A percentile compares a stretch with the other conserved stretches of the same genome.
These are phyloP conservation scores for Cygnus olor DNA, from an alignment of 2,797 vertebrate genomes.

Conservation along the genomic window DNA sequence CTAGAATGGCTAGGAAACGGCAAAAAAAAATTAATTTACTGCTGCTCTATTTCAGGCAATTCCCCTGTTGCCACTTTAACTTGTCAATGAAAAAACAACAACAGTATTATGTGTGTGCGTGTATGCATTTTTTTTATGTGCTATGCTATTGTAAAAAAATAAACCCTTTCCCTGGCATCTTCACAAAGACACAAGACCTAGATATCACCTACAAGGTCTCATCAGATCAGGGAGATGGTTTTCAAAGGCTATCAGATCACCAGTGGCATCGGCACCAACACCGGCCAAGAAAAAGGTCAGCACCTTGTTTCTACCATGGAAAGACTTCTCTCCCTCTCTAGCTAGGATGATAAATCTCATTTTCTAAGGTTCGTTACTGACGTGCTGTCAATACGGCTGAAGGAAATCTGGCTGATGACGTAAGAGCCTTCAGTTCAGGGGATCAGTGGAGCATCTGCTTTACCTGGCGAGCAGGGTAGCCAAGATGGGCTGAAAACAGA, in stretches of 20 bases:
- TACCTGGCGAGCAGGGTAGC: background rate
- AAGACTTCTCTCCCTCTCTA: background rate
- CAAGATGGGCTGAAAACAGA: background rate
- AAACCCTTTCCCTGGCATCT: background rate
- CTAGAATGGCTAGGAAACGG: background rate
- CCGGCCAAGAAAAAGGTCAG: background rate
- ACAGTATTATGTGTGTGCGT: background rate
- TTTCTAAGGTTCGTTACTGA: background rate
- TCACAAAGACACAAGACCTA: background rate
- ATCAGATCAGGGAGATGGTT: background rate
- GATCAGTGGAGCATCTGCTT: background rate
- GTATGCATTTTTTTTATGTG: background rate
- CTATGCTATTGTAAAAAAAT: background rate
- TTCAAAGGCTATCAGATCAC: background rate
- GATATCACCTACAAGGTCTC: background rate
- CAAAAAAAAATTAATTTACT: background rate
- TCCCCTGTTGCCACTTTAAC: background rate
- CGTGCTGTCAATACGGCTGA: background rate
- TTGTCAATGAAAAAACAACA: background rate
- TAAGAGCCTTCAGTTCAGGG: background rate
- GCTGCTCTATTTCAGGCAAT: background rate
- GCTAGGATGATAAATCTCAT: background rate
- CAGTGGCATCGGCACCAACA: background rate
- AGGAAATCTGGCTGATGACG: background rate
- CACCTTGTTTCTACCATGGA: background rate